Conservation (phyloP, 2,113 vertebrate species). For the Hippolais icterina region DNA sequence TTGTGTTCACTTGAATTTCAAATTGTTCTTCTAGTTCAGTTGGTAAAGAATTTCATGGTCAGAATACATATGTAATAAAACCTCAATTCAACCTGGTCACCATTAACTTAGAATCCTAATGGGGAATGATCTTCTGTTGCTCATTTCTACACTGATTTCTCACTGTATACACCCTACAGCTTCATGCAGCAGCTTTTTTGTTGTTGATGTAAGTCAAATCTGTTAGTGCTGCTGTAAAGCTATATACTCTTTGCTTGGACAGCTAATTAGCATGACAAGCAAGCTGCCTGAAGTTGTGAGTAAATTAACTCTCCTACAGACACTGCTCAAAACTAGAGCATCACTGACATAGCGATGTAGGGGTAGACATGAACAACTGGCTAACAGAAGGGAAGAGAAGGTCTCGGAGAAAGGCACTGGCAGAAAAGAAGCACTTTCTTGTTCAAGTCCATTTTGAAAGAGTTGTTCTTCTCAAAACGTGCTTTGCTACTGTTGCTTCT, state of each 20-base stretch:
- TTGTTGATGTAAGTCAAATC: neutral
- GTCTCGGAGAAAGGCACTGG: neutral
- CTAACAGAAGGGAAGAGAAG: neutral
- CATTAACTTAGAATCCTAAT: neutral
- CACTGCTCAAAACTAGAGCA: neutral
- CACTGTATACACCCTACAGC: accelerated
- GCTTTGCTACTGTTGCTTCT: neutral
- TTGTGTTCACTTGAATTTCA: conserved; percentile 54
- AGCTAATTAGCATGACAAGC: conserved; percentile 6
- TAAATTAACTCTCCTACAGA: neutral
- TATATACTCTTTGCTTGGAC: neutral
- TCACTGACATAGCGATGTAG: neutral
- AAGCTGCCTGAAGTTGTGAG: neutral
- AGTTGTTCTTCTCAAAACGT: neutral
- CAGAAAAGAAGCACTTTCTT: neutral
- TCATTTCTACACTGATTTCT: neutral
- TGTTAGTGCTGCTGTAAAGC: neutral
- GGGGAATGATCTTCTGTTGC: neutral
- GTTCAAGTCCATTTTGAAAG: neutral
- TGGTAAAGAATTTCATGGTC: neutral
- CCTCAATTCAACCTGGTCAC: neutral
- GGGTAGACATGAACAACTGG: neutral
- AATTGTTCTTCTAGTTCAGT: conserved; percentile 1
- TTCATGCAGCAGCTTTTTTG: neutral
- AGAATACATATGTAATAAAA: conserved; percentile 6